Base-by-base conservation (phyloP, 2,888 invertebrate genomes). In the Trichogramma evanescens region DNA sequence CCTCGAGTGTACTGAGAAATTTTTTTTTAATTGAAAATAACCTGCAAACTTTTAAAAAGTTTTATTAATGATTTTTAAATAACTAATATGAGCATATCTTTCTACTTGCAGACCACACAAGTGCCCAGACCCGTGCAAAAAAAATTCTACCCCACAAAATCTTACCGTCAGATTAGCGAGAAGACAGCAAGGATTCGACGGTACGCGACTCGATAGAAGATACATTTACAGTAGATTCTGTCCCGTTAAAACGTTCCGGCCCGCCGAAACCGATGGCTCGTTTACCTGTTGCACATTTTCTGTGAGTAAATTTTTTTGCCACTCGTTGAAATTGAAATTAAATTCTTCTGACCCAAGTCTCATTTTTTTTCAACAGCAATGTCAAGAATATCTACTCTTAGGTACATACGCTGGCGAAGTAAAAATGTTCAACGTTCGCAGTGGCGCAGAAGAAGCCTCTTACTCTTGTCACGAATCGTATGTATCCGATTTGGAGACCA, bases 331-430 rank as follows among this genome's bases (percentile, higher is more conserved):
- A 26, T 42, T 40, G 48, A 55, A 50, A 26, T 26, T 26, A 2
- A 45, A 10, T 63, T 63, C 58, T 2, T 26, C 26, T 26, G 26
- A 26, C 26, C 3, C 26, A 26, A 63, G 26, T 26, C 3, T 26
- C 26, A 26, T 26, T 26, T 26, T 26, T 26, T 26, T 62, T 56
- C 72, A 74, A n/a, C 70, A 84, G 83, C 80, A 82, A 7, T 82
- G 82, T 72, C 84, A 85, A 69, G 83, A 85, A 66, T 82, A 82
- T 70, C 77, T 93, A n/a, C 82, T 95, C 65, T 87, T 94, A 56
- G 97, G 97, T 52, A 94, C 95, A 3, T 92, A 92, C 65, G 84
- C 87, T 45, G 98, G 98, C 9, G 95, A 96, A 74, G 86, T 97
- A 10, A 88, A 93, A 72, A 83, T 93, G 68, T 93, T 89, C 78